Conservation (phyloP, 2,113 vertebrate genomes). For the Hippocampus abdominalis region DNA sequence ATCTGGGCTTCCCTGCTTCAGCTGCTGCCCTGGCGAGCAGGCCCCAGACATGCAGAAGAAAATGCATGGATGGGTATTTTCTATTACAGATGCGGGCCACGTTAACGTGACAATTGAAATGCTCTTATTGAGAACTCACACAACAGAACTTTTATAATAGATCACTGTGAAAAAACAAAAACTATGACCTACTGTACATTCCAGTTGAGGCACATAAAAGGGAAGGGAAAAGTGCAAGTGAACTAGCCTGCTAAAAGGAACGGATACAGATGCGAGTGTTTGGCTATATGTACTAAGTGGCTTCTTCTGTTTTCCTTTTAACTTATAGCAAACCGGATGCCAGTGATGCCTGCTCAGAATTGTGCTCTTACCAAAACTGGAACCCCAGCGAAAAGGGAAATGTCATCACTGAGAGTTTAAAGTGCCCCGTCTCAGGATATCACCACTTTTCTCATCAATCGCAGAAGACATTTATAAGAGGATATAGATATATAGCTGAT, state of each 20-base stretch:
- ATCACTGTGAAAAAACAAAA: too few relatives aligned
- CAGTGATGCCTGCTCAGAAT: constrained; percentile 66
- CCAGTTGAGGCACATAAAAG: too few relatives aligned
- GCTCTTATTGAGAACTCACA: too few relatives aligned
- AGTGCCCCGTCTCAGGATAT: neutral
- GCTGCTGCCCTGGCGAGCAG: too few relatives aligned
- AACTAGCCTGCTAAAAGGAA: neutral
- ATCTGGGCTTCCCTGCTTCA: too few relatives aligned
- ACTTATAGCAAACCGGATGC: constrained; percentile 32
- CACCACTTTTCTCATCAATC: constrained; percentile 15
- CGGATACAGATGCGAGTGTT: neutral
- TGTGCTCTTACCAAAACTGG: constrained; percentile 78
- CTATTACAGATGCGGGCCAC: too few relatives aligned
- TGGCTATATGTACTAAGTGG: neutral
- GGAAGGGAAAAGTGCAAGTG: neutral
- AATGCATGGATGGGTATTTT: too few relatives aligned
- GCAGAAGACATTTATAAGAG: constrained; percentile 16
- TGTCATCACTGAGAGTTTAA: neutral
- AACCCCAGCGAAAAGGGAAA: constrained; percentile 52
- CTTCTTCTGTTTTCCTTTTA: constrained; percentile 21
- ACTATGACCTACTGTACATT: too few relatives aligned
- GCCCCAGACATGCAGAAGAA: too few relatives aligned
- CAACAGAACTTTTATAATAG: too few relatives aligned
- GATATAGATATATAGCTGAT: constrained; percentile 26
- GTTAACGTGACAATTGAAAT: too few relatives aligned